Evolutionary conservation across 1,140 invertebrate species (phyloP).

Genomic region (Bombus haemorrhoidalis): DNA sequence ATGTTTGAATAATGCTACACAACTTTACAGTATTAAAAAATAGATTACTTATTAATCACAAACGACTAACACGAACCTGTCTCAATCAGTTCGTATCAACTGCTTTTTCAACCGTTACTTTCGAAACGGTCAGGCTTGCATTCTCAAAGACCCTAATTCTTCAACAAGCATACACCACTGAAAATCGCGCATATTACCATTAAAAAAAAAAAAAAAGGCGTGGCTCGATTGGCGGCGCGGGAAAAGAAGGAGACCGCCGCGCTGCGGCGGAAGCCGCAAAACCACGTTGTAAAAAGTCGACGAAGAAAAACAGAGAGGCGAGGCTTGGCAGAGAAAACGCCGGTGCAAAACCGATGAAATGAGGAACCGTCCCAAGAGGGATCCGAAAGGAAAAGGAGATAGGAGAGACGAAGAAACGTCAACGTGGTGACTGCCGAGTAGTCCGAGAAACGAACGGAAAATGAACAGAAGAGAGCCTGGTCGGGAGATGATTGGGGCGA

Average conservation of each 20-base stretch:
- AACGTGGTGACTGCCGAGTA: not conserved
- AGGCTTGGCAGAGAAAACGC: not conserved
- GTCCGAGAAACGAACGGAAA: conserved; percentile 43
- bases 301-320: not conserved
- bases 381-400: not conserved
- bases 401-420: conserved; percentile 12
- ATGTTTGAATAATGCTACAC: too few relatives aligned
- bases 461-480: conserved; percentile 21
- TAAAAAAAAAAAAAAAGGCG: too few relatives aligned
- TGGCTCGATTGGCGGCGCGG: conserved; percentile 1
- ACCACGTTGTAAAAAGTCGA: conserved; percentile 8
- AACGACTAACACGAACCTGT: too few relatives aligned
- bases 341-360: conserved; percentile 7
- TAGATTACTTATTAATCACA: not conserved
- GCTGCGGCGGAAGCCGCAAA: not conserved
- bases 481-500: conserved; percentile 42
- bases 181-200: too few relatives aligned
- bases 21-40: not conserved
- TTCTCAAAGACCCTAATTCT: too few relatives aligned
- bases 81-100: too few relatives aligned
- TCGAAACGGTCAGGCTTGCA: too few relatives aligned
- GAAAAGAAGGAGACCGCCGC: too few relatives aligned
- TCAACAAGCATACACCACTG: too few relatives aligned
- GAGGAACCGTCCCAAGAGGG: not conserved
- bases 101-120: too few relatives aligned